Evolutionary conservation across 2,888 invertebrate species (phyloP), one percentile per base, ranked within the genome.

Genomic region (Meiosimyza decipiens): DNA sequence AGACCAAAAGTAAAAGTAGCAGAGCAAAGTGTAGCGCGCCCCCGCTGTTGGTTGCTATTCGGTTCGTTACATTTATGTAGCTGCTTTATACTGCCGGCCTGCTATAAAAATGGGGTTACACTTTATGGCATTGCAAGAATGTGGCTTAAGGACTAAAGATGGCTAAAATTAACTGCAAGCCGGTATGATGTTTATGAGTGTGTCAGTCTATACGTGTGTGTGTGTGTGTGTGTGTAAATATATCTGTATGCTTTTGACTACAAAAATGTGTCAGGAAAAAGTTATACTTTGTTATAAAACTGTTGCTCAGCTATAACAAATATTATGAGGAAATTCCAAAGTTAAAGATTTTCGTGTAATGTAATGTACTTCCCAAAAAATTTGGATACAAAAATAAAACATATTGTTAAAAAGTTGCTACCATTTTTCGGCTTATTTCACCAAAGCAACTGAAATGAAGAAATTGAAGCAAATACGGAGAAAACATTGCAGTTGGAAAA

Each of bases 121-220:
- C 12, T 62, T 62, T 47, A 62, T 62, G 60, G 60, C 47, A 62
- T 33, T 62, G 40, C 60, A 62, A 40, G 60, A 62, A 62, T 62
- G 60, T 62, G 47, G n/a, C 60, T 62, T 62, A 62, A n/a, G 47
- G 40, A 62, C 47, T 47, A 62, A 40, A 62, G 60, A 62, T 62
- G 60, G 28, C 16, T 62, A 62, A 62, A 62, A 62, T 62, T 33
- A 62, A 62, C 60, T 62, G 16, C 15, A 40, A 47, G 60, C n/a
- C 47, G 40, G n/a, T 15, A 47, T 47, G 60, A 33, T 33, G 15
- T 62, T 40, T 40, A 62, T 62, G 40, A 11, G 47, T 11, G 60
- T 3, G 40, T 6, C 40, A 9, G 9, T 9, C 28, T 28, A 28
- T 47, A 47, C 33, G 47, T 40, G 40, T 40, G 40, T 40, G 6